Evolutionary conservation across 2,888 invertebrate species (phyloP), one percentile per base, ranked within the genome.

Genomic region (Platynereis dumerilii): DNA sequence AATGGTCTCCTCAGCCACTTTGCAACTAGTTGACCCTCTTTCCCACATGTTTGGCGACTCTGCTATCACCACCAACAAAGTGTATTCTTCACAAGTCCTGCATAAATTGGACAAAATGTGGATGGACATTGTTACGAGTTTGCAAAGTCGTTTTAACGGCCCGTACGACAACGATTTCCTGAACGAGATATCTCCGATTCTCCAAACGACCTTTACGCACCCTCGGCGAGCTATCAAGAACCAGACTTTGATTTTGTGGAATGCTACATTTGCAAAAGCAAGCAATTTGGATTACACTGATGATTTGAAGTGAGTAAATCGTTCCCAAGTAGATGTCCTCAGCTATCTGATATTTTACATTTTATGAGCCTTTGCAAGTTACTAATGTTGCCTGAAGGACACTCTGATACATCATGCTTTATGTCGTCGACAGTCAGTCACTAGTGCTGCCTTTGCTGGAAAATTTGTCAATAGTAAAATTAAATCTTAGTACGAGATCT

Each of bases 61-160:
- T 1, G 61, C 72, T 10, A 72, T 69, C 57, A 76, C 71, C 44
- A 57, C 63, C 12, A 63, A 58, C 27, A 76, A 73, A 66, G 60
- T 76, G 7, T 75, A 71, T 68, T 73, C 69, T 56, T 67, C 72
- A 27, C 60, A 70, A n/a, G 73, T 75, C 42, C 34, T 22, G 55
- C 69, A 55, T 24, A 45, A 82, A 81, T 54, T 79, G 57, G 82
- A 81, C 66, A 78, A 78, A 60, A 66, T 82, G 2, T 81, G 80
- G 78, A 64, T 67, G n/a, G 77, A 77, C 29, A 70, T 82, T 5
- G 69, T 68, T 22, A 76, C 72, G 7, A 73, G 76, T 65, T 56
- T 81, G 10, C 77, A 77, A 69, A 71, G 68, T 26, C 73, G 76
- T 3, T 80, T 76, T 66, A 74, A 67, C 15, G 77, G 76, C 1